Evolutionary conservation across 2,888 invertebrate species (phyloP).

Genomic region (Parnassius mnemosyne): DNA sequence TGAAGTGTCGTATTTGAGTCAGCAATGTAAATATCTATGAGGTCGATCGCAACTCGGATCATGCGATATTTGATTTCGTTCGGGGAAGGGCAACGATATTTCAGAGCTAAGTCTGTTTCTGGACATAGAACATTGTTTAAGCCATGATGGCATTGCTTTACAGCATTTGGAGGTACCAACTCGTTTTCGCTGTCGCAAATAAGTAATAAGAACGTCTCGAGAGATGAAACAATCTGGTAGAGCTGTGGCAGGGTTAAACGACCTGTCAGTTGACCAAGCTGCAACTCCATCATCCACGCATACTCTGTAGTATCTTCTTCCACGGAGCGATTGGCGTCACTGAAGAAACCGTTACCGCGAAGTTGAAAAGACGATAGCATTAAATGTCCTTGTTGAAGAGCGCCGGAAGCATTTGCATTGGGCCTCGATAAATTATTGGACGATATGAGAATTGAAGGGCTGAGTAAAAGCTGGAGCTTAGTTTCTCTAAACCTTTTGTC

Average conservation of each 20-base stretch:
- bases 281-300: constrained; percentile 97
- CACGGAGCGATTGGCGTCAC: constrained; percentile 92
- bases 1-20: constrained; percentile 94
- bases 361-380: constrained; percentile 92
- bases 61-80: constrained; percentile 96
- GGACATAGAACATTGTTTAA: constrained; percentile 84
- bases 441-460: constrained; percentile 92
- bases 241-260: constrained; percentile 94
- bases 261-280: constrained; percentile 95
- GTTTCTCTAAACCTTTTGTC: constrained; percentile 96
- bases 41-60: constrained; percentile 93
- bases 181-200: constrained; percentile 95
- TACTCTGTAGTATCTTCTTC: constrained; percentile 98
- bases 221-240: constrained; percentile 90
- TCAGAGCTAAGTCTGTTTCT: constrained; percentile 84
- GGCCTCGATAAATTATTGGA: constrained; percentile 87
- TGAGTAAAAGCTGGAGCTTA: constrained; percentile 92
- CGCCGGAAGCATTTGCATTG: constrained; percentile 63
- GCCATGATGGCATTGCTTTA: constrained; percentile 90
- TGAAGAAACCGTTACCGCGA: constrained; percentile 98
- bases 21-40: constrained; percentile 93
- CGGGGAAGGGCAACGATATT: constrained; percentile 88
- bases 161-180: constrained; percentile 89
- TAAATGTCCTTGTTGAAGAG: constrained; percentile 90
- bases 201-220: constrained; percentile 93